Evolutionary conservation across 2,113 vertebrate genomes (phyloP).

Genomic region (Rhinoderma darwinii): DNA sequence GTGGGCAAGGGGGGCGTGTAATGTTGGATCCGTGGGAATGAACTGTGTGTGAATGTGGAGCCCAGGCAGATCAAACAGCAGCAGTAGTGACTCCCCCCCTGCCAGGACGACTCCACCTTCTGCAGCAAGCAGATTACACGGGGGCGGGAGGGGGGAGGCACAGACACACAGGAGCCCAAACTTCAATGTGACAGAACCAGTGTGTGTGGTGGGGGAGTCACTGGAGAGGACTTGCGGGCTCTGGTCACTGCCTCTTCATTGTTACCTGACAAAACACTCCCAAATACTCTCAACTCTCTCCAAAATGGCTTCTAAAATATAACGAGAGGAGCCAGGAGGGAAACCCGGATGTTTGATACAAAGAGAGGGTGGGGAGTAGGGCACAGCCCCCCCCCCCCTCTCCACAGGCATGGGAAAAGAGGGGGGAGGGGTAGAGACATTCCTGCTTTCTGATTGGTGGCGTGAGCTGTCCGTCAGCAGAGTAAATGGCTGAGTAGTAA

Average conservation of each 20-base stretch:
- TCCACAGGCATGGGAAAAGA: constrained; percentile 47
- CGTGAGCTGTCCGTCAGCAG: not conserved
- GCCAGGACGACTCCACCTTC: constrained; percentile 54
- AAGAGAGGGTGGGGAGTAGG: constrained; percentile 72
- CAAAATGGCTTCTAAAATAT: constrained; percentile 75
- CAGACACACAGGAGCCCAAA: constrained; percentile 57
- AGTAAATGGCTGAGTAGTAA: not conserved
- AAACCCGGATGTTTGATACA: constrained; percentile 94
- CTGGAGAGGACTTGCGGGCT: constrained; percentile 63
- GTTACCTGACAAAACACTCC: not conserved
- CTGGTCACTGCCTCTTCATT: not conserved
- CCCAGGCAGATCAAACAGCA: constrained; percentile 51
- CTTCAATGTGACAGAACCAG: constrained; percentile 50
- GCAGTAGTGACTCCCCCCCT: constrained; percentile 48
- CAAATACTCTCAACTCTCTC: constrained; percentile 72
- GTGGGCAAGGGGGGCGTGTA: constrained; percentile 52
- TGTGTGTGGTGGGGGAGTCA: not conserved
- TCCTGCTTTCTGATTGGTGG: constrained; percentile 23
- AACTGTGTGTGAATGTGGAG: constrained; percentile 53
- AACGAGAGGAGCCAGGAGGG: constrained; percentile 77
- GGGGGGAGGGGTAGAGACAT: not conserved
- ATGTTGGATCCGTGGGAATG: constrained; percentile 58
- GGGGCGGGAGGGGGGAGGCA: constrained; percentile 29
- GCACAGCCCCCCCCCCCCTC: constrained; percentile 53
- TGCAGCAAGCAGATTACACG: constrained; percentile 53